Base-by-base conservation (phyloP, 2,888 invertebrate genomes). In the Leptinotarsa haldemani region DNA sequence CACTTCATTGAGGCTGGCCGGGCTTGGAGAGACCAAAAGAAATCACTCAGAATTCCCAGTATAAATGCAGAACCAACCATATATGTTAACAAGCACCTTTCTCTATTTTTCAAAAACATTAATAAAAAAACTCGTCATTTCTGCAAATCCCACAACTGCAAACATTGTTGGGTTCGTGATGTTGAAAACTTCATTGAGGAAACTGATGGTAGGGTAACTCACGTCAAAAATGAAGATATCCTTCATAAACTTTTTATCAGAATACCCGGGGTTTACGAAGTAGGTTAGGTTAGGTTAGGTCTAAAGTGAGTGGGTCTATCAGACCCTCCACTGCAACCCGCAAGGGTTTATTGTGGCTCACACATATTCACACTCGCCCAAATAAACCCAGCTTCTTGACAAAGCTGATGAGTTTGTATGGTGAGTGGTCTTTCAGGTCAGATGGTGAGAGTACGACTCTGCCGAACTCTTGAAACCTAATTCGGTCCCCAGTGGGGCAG, bases 111-210 rank as follows among this genome's bases (percentile, higher is more conserved):
- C 20, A 65, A 65, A 65, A 7, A 48, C 46, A n/a, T 47, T 18
- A 0, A 47, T 47, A 50, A 65, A 20, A 65, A 65, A 46, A 13
- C 47, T 3, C n/a, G 22, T 16, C 47, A 65, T 16, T 65, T 65
- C n/a, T 47, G 65, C 2, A 3, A 13, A 5, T 16, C 7, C 46
- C 30, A 65, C 7, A 15, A 46, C 46, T 65, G 16, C n/a, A 65
- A 65, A 65, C 0, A 65, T 46, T 65, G 18, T 46, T 65, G 65
- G 47, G 65, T 65, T 12, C n/a, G 18, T 16, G 65, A 65, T n/a
- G 30, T 46, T 9, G 12, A 65, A 46, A 65, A 46, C 65, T 65
- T 46, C 47, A 46, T 65, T 15, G 1, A 63, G 22, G 25, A 63
- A 63, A 25, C 9, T 25, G 63, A 63, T 12, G 64, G 64, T 46